These are phyloP conservation scores for Plectrocnemia conspersa DNA, from an alignment of 1,140 invertebrate genomes.

Conservation along the genomic window DNA sequence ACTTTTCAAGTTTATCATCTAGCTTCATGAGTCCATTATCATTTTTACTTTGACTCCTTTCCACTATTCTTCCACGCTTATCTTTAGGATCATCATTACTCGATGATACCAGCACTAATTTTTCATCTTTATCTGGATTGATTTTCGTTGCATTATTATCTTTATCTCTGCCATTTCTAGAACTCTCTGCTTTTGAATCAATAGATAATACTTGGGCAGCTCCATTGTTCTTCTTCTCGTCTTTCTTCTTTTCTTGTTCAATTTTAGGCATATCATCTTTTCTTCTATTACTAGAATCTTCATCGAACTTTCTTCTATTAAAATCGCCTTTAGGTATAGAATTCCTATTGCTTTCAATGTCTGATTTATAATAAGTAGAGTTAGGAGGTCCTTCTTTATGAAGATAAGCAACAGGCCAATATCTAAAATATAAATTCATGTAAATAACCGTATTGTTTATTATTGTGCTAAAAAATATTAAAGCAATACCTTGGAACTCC, in stretches of 20 bases:
- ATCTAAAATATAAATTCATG: slow-evolving; percentile 39
- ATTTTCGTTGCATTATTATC: slow-evolving; percentile 13
- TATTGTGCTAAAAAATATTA: slow-evolving; percentile 3
- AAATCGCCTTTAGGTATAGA: slow-evolving; percentile 27
- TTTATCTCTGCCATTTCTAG: slow-evolving; percentile 28
- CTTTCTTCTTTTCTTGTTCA: background rate
- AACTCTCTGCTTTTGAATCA: slow-evolving; percentile 8
- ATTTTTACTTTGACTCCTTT: slow-evolving; percentile 14
- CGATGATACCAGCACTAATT: slow-evolving; percentile 24
- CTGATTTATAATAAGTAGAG: slow-evolving; percentile 47
- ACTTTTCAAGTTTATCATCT: slow-evolving; percentile 47
- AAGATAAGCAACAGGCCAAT: slow-evolving; percentile 50
- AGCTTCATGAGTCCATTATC: slow-evolving; percentile 31
- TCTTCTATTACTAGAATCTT: slow-evolving; percentile 10
- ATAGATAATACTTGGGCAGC: slow-evolving; percentile 15
- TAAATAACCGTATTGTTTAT: slow-evolving; percentile 4
- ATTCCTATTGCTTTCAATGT: slow-evolving; percentile 38
- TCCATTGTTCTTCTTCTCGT: slow-evolving; percentile 36
- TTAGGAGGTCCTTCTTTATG: slow-evolving; percentile 50
- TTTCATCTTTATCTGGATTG: slow-evolving; percentile 24
- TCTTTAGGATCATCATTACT: slow-evolving; percentile 28
- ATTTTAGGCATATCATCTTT: slow-evolving; percentile 13
- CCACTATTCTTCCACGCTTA: slow-evolving; percentile 28
- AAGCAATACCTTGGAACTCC: slow-evolving; percentile 42
- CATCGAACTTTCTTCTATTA: slow-evolving; percentile 25